These are phyloP conservation scores for Lasiurus borealis DNA, from an alignment of 2,113 vertebrate species.

Conservation along the genomic window DNA sequence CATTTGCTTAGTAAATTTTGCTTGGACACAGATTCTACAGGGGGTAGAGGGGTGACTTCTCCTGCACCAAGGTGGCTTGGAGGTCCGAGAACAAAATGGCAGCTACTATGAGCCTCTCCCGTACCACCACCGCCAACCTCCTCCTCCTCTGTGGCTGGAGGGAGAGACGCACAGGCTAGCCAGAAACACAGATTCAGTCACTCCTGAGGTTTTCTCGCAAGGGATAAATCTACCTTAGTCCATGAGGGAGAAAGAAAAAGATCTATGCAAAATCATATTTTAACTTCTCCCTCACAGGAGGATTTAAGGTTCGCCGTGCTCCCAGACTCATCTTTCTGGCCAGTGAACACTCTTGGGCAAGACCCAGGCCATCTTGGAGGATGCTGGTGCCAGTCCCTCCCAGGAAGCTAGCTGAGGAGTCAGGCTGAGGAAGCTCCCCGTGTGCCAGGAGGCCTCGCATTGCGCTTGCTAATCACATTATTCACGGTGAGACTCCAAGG, in stretches of 20 bases:
- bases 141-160: background rate
- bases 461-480: constrained; percentile 46
- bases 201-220: background rate
- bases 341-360: background rate
- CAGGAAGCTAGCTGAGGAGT: constrained; percentile 49
- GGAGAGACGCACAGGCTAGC: background rate
- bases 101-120: background rate
- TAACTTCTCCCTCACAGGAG: background rate
- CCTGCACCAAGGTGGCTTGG: background rate
- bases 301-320: background rate
- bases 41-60: background rate
- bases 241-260: background rate
- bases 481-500: background rate
- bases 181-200: background rate
- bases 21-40: background rate
- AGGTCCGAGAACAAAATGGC: background rate
- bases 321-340: background rate
- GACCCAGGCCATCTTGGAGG: background rate
- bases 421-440: background rate
- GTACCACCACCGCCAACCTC: background rate
- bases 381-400: background rate
- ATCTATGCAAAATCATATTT: background rate
- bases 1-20: background rate
- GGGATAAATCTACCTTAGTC: background rate
- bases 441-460: background rate